Evolutionary conservation across 2,888 invertebrate genomes (phyloP), one percentile per base, ranked within the genome.

Genomic region (Pseudanteris insignis): DNA sequence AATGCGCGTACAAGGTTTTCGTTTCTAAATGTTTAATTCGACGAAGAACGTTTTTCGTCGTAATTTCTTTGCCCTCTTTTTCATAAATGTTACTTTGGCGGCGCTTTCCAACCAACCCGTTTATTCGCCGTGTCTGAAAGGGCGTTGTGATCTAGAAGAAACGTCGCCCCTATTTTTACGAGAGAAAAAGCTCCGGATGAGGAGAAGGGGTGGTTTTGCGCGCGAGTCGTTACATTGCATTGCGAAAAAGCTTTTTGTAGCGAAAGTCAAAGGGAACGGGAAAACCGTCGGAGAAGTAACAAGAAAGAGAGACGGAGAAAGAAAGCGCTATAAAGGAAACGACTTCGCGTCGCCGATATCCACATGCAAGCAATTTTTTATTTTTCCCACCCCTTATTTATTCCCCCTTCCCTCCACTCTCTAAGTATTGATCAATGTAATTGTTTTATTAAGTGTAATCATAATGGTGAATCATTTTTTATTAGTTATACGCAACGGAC

Each of bases 151-250:
- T 57, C 51, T 51, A 58, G 53, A 58, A 63, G 62, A 63, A 63
- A 51, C 62, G 62, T 57, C 62, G 62, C 69, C 71, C 71, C 71
- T 73, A 73, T 70, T 73, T 70, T 69, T 63, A 69, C 66, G 65
- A 63, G 65, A 65, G 67, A 72, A 74, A 74, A 74, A 71, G 64
- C 66, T 64, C 61, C 65, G 47, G 48, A 47, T 47, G 38, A 2
- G 32, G 58, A 59, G 63, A 15, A 50, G 65, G 65, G 67, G 67
- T 66, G 70, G 69, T 72, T 74, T 74, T 71, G 70, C 68, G 66
- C 65, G 61, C 67, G 68, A 67, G 69, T 68, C 72, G 72, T 69
- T 72, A 69, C 70, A 69, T 68, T 65, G 65, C 67, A 58, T 63
- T 57, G 68, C 68, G 64, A 60, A 63, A 65, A 69, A 64, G 67